Evolutionary conservation across 92 coral and sea anemone genomes (phyloP).

Genomic region (Paragorgia papillata): DNA sequence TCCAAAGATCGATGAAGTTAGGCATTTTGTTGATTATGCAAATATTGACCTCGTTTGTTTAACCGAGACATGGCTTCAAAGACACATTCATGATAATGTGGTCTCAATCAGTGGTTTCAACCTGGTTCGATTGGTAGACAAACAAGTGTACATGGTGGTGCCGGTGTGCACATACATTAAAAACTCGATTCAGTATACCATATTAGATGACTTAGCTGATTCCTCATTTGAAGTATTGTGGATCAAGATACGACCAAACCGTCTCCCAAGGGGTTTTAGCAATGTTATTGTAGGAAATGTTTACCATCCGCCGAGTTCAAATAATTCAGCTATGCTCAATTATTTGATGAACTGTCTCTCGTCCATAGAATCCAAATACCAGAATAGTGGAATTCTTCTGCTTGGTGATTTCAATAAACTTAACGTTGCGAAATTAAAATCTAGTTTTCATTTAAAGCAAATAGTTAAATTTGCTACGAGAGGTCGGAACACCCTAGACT

Average conservation of each 20-base stretch:
- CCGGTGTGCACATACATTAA: slow-evolving; percentile 22
- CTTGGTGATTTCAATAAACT: slow-evolving; percentile 23
- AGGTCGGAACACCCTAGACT: slow-evolving; percentile 11
- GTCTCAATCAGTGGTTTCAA: too few relatives aligned
- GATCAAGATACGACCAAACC: slow-evolving; percentile 47
- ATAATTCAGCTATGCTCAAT: slow-evolving; percentile 40
- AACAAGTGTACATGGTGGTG: too few relatives aligned
- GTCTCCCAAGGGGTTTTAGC: too few relatives aligned
- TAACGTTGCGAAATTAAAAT: neutral
- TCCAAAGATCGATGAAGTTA: slow-evolving; percentile 35
- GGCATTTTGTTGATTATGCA: neutral
- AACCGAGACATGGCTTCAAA: too few relatives aligned
- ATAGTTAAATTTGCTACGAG: slow-evolving; percentile 3
- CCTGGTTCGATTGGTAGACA: too few relatives aligned
- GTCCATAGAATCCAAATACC: slow-evolving; percentile 19
- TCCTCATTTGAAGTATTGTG: slow-evolving; percentile 44
- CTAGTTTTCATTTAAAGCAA: slow-evolving; percentile 5
- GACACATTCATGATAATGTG: too few relatives aligned
- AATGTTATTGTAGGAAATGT: slow-evolving; percentile 42
- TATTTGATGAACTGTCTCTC: slow-evolving; percentile 47
- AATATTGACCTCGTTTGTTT: too few relatives aligned
- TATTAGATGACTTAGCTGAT: slow-evolving; percentile 37
- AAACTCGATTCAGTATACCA: slow-evolving; percentile 35
- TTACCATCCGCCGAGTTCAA: slow-evolving; percentile 38
- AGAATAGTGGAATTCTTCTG: slow-evolving; percentile 4